Percentiles rank a stretch among this genome's conserved stretches.
phyloP scores from a whole-genome alignment of 1,140 invertebrate genomes.

The Drosophila yakuba region DNA sequence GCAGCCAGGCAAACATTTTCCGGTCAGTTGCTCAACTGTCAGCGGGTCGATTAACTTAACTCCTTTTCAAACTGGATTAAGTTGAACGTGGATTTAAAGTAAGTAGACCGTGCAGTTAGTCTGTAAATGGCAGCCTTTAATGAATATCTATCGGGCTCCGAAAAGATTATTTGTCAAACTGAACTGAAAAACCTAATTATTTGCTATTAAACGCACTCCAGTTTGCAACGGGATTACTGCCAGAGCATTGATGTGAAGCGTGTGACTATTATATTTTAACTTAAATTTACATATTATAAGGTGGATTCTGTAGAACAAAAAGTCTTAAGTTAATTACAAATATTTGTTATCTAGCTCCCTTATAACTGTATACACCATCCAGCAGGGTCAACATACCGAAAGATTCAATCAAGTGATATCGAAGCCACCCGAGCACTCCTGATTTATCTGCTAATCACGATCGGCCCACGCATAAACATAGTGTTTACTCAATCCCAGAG shows the following conservation, averaged over 20 bases:
- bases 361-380: constrained; percentile 8
- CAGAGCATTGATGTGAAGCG: not conserved
- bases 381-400: constrained; percentile 24
- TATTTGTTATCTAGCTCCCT: not conserved
- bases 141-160: not conserved
- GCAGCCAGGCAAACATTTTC: constrained; percentile 24
- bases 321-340: constrained; percentile 11
- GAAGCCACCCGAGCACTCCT: constrained; percentile 19
- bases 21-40: constrained; percentile 39
- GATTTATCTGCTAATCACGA: constrained; percentile 61
- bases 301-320: not conserved
- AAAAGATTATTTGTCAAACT: not conserved
- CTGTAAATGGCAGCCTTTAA: not conserved
- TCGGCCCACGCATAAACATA: constrained; percentile 48
- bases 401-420: constrained; percentile 49
- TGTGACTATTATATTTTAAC: too few relatives aligned
- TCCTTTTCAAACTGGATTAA: constrained; percentile 37
- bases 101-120: constrained; percentile 8
- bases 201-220: not conserved
- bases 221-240: not conserved
- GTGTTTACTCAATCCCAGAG: constrained; percentile 49
- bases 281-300: too few relatives aligned
- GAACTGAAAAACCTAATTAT: not conserved
- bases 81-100: constrained; percentile 14
- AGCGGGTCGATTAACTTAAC: constrained; percentile 52